Conservation (phyloP, 2,888 invertebrate genomes). For the Luperina nickerlii region DNA sequence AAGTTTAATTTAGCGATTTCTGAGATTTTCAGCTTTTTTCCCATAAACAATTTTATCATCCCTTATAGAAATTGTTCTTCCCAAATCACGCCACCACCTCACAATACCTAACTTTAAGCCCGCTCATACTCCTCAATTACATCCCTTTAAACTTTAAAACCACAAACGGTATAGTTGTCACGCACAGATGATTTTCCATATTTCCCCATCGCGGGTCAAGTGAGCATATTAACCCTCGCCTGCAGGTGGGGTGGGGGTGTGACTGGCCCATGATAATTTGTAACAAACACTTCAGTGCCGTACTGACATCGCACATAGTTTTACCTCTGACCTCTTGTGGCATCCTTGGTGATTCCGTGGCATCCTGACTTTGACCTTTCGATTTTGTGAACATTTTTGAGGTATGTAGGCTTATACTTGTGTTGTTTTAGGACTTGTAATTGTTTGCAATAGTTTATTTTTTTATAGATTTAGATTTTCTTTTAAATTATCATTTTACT, state of each 20-base stretch:
- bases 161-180: conserved; percentile 72
- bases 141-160: conserved; percentile 61
- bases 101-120: not conserved
- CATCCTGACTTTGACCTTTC: conserved; percentile 52
- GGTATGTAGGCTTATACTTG: conserved; percentile 30
- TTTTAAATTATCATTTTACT: not conserved
- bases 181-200: conserved; percentile 83
- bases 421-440: not conserved
- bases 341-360: conserved; percentile 70
- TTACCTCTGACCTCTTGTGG: conserved; percentile 82
- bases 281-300: conserved; percentile 84
- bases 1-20: too few relatives aligned
- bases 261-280: conserved; percentile 81
- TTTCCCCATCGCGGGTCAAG: conserved; percentile 82
- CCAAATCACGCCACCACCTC: not conserved
- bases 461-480: not conserved
- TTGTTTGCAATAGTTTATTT: not conserved
- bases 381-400: conserved; percentile 21
- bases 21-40: too few relatives aligned
- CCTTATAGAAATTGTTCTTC: too few relatives aligned
- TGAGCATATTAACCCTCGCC: conserved; percentile 85
- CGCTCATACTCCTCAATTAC: conserved; percentile 12
- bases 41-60: too few relatives aligned
- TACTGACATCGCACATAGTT: conserved; percentile 83
- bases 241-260: conserved; percentile 85